Base-by-base conservation (phyloP, 2,113 vertebrate genomes). In the Acrocephalus kingi region DNA sequence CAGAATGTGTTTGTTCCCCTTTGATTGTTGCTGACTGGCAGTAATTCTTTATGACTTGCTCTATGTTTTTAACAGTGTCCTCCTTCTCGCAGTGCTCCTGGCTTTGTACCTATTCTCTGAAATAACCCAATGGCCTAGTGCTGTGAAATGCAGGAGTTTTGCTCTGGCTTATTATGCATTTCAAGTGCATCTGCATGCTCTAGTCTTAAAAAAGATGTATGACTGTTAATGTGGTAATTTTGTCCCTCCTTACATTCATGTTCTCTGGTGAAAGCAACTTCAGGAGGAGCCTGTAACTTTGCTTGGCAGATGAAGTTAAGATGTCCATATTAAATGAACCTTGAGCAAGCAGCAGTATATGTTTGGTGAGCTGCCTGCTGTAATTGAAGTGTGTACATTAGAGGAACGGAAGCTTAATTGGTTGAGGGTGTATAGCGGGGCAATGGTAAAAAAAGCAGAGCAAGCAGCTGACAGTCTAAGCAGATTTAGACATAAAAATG, bases 361-460 rank as follows among this genome's bases (percentile, higher is more conserved):
- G 37, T 85, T 94, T 90, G 90, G 74, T 79, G 71, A 94, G 82
- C 75, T 92, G 71, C 78, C 54, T 64, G 28, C 82, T 66, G 41
- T 83, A 79, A 67, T 13, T 81, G 59, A 81, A 89, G 22, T 31
- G 33, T 46, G 35, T 87, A 51, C 46, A 23, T 86, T 66, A 77
- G 86, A 74, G 76, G 76, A 92, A 90, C 7, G 30, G 61, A 69
- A 93, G 56, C 80, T 91, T 82, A 87, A 88, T 84, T 86, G 66
- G 62, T 69, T 85, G 66, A 67, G 68, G 39, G 49, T 49, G 63
- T 71, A 19, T 56, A 59, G 23, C 2, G 2, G 81, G 92, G 54
- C 71, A 64, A 3, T n/a, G 82, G 31, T 64, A 85, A 82, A 79
- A 76, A 85, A 81, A 93, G 19, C 85, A 79, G 67, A 93, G 63